Percentiles rank a stretch among this genome's conserved stretches.
Evolutionary conservation across 2,113 vertebrate genomes (phyloP).

Genomic region (Chinchilla lanigera): DNA sequence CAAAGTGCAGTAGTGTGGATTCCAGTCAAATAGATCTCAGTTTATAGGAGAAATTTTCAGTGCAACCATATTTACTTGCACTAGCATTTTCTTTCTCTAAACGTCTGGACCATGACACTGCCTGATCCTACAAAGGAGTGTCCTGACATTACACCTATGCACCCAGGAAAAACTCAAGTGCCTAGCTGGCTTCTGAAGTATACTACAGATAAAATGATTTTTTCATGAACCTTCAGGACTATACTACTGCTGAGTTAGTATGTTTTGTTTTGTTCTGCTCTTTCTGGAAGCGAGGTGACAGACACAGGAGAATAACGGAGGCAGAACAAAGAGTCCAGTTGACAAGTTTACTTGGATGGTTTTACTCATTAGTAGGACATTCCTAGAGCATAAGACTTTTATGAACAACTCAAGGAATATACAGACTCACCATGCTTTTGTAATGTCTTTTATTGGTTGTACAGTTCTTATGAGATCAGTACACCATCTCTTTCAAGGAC

Average conservation of each 20-base stretch:
- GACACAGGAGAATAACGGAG: not conserved
- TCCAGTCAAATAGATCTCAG: not conserved
- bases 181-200: conserved; percentile 72
- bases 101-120: not conserved
- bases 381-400: not conserved
- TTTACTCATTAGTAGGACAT: not conserved
- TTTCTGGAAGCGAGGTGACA: not conserved
- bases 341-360: not conserved
- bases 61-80: not conserved
- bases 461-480: conserved; percentile 82
- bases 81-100: conserved; percentile 42
- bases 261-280: not conserved
- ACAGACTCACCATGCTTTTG: conserved; percentile 48
- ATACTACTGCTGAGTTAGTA: not conserved
- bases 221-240: conserved; percentile 64
- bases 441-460: conserved; percentile 86
- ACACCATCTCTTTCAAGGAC: conserved; percentile 80
- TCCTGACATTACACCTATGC: not conserved
- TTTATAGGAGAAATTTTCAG: not conserved
- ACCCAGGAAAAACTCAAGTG: conserved; percentile 38
- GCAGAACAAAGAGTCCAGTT: not conserved
- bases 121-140: conserved; percentile 10
- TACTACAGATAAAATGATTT: conserved; percentile 61
- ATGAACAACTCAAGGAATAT: not conserved
- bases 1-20: not conserved